Evolutionary conservation across 2,888 invertebrate genomes (phyloP).

Genomic region (Drosophila ezoana): DNA sequence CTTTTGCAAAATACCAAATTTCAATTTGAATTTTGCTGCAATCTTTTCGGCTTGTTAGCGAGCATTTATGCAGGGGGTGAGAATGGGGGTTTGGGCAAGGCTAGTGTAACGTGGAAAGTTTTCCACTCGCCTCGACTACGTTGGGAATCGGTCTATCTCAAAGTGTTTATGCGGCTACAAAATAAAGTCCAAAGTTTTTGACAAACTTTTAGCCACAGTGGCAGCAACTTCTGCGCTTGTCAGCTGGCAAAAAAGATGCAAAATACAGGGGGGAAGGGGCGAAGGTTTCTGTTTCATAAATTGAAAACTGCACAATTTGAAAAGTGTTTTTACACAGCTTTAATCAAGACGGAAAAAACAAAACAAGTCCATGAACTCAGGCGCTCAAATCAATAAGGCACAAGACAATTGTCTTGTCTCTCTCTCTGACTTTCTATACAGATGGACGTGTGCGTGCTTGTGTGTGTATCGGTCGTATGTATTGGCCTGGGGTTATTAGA

Average conservation of each 20-base stretch:
- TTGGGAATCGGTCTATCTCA: slow-evolving; percentile 70
- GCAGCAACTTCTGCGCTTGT: slow-evolving; percentile 69
- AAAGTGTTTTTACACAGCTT: slow-evolving; percentile 39
- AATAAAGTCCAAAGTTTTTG: slow-evolving; percentile 70
- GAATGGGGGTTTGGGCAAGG: background rate
- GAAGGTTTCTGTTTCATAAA: slow-evolving; percentile 59
- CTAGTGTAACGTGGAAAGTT: slow-evolving; percentile 45
- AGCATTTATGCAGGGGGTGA: slow-evolving; percentile 44
- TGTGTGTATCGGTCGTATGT: slow-evolving; percentile 20
- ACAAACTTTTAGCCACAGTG: slow-evolving; percentile 67
- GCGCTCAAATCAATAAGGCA: slow-evolving; percentile 62
- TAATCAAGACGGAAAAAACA: slow-evolving; percentile 51
- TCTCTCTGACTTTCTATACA: background rate
- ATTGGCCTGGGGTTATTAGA: slow-evolving; percentile 68
- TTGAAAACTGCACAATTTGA: slow-evolving; percentile 69
- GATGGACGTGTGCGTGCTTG: slow-evolving; percentile 7
- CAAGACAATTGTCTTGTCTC: slow-evolving; percentile 49
- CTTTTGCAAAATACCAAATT: slow-evolving; percentile 46
- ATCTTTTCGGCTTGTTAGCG: slow-evolving; percentile 71
- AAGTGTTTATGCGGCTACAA: slow-evolving; percentile 80
- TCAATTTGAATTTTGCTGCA: slow-evolving; percentile 74
- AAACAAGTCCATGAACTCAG: slow-evolving; percentile 21
- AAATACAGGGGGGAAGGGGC: background rate
- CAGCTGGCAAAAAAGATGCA: slow-evolving; percentile 51
- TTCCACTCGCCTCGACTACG: slow-evolving; percentile 44